phyloP scores from a whole-genome alignment of 2,888 invertebrate species.

The Ametastegia equiseti region DNA sequence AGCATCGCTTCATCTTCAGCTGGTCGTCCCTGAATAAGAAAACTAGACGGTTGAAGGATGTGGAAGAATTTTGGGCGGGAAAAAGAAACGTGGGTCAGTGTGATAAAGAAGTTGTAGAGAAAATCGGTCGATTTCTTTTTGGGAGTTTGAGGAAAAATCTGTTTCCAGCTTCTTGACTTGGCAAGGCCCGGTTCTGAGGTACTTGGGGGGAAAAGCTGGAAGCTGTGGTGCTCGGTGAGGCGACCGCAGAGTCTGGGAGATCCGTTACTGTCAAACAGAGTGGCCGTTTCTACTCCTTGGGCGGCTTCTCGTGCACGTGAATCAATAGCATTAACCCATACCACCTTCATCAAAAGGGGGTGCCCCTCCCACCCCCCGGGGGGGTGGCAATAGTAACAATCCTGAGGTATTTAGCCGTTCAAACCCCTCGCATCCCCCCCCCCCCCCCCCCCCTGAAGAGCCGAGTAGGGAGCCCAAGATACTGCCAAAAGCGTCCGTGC shows the following conservation, averaged over 20 bases:
- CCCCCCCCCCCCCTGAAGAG: conserved; percentile 57
- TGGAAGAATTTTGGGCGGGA: background rate
- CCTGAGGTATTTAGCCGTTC: conserved; percentile 74
- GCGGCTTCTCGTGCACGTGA: conserved; percentile 71
- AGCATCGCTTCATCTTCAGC: conserved; percentile 24
- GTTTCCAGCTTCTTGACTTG: background rate
- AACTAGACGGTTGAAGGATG: conserved; percentile 1
- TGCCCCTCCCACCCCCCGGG: conserved; percentile 52
- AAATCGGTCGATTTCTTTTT: background rate
- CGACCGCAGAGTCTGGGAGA: conserved; percentile 57
- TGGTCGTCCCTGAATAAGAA: conserved; percentile 21
- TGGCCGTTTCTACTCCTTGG: conserved; percentile 56
- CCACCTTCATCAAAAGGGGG: conserved; percentile 72
- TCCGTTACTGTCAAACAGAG: conserved; percentile 75
- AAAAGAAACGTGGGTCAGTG: background rate
- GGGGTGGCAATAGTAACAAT: conserved; percentile 75
- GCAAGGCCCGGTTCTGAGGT: background rate
- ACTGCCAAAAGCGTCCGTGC: conserved; percentile 74
- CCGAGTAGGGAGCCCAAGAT: conserved; percentile 73
- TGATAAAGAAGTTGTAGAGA: too few relatives aligned
- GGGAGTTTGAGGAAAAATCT: background rate
- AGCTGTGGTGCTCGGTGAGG: background rate
- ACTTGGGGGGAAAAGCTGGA: conserved; percentile 15
- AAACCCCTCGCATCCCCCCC: background rate
- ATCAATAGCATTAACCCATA: conserved; percentile 76